Evolutionary conservation across 2,888 invertebrate species (phyloP), one percentile per base, ranked within the genome.

Genomic region (Hetaerina titia): DNA sequence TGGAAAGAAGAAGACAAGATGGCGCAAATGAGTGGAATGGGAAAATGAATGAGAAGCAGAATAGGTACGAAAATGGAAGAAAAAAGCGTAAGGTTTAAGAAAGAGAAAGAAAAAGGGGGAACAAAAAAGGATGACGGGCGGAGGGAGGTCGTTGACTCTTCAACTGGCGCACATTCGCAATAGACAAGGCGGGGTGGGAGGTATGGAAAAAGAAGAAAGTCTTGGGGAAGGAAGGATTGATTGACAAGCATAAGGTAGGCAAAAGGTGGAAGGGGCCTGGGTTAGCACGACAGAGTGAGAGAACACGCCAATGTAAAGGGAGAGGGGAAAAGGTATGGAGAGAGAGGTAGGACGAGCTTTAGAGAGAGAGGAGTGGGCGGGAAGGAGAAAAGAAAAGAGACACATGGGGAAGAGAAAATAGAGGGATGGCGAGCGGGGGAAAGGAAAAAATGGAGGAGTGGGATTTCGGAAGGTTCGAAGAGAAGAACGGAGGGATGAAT

Each of bases 241-340:
- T 81, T 81, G 81, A 81, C 81, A 81, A 31, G 81, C 81, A 81
- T 81, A 81, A 81, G 81, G 81, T 81, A 22, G 58, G 89, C 22
- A 45, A 56, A 58, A 57, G 89, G 57, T 58, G 89, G 89, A 45
- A 19, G 88, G 25, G 89, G 4, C n/a, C n/a, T 57, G 89, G 57
- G 22, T 31, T 81, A 15, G 25, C 81, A 31, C 81, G 81, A 81
- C 81, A 81, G 45, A 45, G 9, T 22, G 69, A 69, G 81, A 81
- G 81, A 81, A 81, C 81, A 81, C 81, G 81, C 81, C 81, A 81
- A 17, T 4, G 60, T 60, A 11, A 17, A 17, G 60, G 60, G 5
- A 60, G 60, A 1, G 17, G 60, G 11, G 25, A 31, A 25, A 45
- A 45, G 22, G 31, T 15, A 13, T 31, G 31, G 31, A 17, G 81